phyloP scores from a whole-genome alignment of 2,888 invertebrate genomes.

The Cantharis lateralis region DNA sequence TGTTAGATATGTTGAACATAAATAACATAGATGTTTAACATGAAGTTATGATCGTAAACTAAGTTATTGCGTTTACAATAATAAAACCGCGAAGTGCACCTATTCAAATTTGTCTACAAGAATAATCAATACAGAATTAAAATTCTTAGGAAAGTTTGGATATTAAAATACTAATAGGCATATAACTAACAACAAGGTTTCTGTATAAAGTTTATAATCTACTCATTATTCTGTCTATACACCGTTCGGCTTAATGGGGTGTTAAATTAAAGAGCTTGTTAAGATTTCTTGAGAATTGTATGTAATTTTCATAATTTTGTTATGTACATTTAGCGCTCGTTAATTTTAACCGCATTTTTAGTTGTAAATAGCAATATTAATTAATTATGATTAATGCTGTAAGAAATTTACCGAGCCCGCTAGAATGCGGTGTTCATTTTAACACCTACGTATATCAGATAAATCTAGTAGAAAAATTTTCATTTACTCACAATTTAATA shows the following conservation, averaged over 20 bases:
- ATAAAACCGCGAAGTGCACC: background rate
- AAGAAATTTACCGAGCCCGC: background rate
- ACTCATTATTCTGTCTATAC: slow-evolving; percentile 19
- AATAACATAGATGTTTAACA: too few relatives aligned
- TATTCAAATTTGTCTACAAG: background rate
- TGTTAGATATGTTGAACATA: too few relatives aligned
- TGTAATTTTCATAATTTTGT: slow-evolving; percentile 23
- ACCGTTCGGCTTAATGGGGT: slow-evolving; percentile 22
- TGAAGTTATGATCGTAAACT: background rate
- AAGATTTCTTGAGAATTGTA: slow-evolving; percentile 16
- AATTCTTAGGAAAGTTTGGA: background rate
- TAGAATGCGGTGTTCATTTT: background rate
- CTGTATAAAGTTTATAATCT: background rate
- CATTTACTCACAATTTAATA: too few relatives aligned
- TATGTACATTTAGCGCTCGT: slow-evolving; percentile 15
- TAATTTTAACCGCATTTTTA: slow-evolving; percentile 11
- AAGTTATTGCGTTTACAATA: background rate
- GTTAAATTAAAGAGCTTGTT: slow-evolving; percentile 28
- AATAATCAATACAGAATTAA: background rate
- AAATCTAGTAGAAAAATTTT: too few relatives aligned
- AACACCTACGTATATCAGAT: background rate
- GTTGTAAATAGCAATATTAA: slow-evolving; percentile 5
- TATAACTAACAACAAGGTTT: background rate
- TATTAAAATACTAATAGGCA: background rate
- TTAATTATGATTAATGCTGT: slow-evolving; percentile 16